Evolutionary conservation across 2,888 invertebrate genomes (phyloP).

Genomic region (Stratiomys singularior): DNA sequence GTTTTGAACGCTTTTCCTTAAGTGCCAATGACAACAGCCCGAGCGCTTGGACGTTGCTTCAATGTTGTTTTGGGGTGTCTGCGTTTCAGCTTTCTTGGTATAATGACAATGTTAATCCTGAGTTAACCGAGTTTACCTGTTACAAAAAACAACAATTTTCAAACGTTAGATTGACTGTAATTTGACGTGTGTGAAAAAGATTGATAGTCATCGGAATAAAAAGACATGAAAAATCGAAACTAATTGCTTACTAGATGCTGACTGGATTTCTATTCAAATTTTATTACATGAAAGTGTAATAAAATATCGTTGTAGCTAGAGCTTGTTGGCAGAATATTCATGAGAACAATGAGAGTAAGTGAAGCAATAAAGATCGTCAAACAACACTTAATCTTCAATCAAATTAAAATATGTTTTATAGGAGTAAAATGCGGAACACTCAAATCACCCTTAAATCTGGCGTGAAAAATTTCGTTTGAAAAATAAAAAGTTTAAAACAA

Average conservation of each 20-base stretch:
- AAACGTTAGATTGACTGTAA: slow-evolving; percentile 42
- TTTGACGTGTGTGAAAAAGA: slow-evolving; percentile 13
- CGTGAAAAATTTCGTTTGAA: too few species aligned
- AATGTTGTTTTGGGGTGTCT: background rate
- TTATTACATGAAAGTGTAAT: too few species aligned
- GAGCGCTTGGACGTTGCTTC: too few species aligned
- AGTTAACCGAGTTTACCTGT: slow-evolving; percentile 7
- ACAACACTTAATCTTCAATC: too few species aligned
- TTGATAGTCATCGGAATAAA: background rate
- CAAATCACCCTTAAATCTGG: too few species aligned
- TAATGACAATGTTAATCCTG: background rate
- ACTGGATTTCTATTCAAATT: background rate
- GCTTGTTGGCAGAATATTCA: too few species aligned
- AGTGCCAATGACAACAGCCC: background rate
- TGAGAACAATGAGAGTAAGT: too few species aligned
- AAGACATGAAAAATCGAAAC: slow-evolving; percentile 1
- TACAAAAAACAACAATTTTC: slow-evolving; percentile 32
- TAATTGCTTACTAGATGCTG: background rate
- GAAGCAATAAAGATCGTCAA: too few species aligned
- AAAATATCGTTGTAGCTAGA: too few species aligned
- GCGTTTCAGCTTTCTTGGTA: background rate
- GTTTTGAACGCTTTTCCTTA: background rate
- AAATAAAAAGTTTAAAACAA: too few species aligned
- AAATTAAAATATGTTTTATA: too few species aligned
- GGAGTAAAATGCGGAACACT: too few species aligned